Base-by-base conservation (phyloP, 2,888 invertebrate species). In the Hypena proboscidalis region DNA sequence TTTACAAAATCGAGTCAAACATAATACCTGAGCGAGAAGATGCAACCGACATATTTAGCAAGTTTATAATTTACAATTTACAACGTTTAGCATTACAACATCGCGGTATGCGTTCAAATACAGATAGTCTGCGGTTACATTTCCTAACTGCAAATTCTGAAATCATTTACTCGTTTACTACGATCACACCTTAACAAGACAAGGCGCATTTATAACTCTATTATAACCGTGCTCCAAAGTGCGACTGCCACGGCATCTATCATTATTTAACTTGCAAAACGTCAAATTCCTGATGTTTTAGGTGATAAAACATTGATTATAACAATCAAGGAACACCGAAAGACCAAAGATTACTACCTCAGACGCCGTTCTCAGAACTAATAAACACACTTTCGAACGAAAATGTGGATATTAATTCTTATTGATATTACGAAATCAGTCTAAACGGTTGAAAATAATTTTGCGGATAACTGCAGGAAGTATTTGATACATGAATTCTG, bases 211-310 rank as follows among this genome's bases (percentile, higher is more conserved):
- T 58, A 50, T 54, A 35, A 37, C 39, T 36, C 39, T 49, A 50
- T 58, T 54, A 48, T 43, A 21, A 41, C 37, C 36, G 45, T 40
- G 57, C 58, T 58, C 58, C 48, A 48, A 51, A 35, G 14, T 56
- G 53, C 37, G 50, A 54, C 36, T 19, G 41, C 44, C 54, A 35
- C 53, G 39, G 49, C 51, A 54, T 61, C 70, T 74, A 66, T 75
- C 66, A 78, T 77, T 80, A 80, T 77, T 78, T 69, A 77, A 75
- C 79, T 67, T 56, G 40, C 46, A 41, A 50, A 67, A 67, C 63
- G 59, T 46, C 47, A 50, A 38, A 60, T 48, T 50, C 43, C 30
- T 37, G 50, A 63, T 63, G 37, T 45, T 54, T 55, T 51, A 36
- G 5, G 43, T 50, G 47, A 47, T 60, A 59, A 41, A 47, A 36